These are phyloP conservation scores for Acestrorhynchus altus DNA, from an alignment of 2,797 vertebrate species.

Conservation along the genomic window DNA sequence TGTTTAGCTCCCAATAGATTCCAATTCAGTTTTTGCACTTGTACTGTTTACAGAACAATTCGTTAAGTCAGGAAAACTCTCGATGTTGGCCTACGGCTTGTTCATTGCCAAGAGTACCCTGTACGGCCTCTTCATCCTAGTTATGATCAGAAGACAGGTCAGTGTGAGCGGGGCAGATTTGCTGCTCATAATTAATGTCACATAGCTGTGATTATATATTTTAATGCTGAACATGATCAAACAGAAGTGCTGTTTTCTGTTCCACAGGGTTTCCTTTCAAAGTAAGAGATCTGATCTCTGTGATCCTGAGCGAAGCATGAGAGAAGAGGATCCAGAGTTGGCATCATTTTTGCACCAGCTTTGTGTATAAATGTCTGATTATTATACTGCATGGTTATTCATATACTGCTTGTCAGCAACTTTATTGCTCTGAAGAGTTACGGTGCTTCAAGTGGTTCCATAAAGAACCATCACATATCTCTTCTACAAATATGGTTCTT, in stretches of 20 bases:
- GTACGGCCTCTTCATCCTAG: conserved; percentile 69
- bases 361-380: background rate
- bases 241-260: conserved; percentile 6
- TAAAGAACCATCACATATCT: too few species aligned
- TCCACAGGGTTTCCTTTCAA: conserved; percentile 22
- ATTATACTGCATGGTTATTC: background rate
- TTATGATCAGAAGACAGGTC: conserved; percentile 72
- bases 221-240: background rate
- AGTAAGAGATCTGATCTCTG: conserved; percentile 8
- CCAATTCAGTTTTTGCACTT: background rate
- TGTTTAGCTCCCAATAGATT: background rate
- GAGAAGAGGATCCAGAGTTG: background rate
- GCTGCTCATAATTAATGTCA: background rate
- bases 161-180: background rate
- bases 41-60: conserved; percentile 58
- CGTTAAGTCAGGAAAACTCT: background rate
- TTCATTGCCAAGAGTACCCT: conserved; percentile 72
- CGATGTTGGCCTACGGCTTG: conserved; percentile 67
- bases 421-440: background rate
- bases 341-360: background rate
- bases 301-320: background rate
- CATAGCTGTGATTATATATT: background rate
- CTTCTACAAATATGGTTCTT: too few species aligned
- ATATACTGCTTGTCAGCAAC: background rate
- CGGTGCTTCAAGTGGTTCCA: too few species aligned